phyloP scores from a whole-genome alignment of 2,113 vertebrate genomes.

The Xiphophorus maculatus region DNA sequence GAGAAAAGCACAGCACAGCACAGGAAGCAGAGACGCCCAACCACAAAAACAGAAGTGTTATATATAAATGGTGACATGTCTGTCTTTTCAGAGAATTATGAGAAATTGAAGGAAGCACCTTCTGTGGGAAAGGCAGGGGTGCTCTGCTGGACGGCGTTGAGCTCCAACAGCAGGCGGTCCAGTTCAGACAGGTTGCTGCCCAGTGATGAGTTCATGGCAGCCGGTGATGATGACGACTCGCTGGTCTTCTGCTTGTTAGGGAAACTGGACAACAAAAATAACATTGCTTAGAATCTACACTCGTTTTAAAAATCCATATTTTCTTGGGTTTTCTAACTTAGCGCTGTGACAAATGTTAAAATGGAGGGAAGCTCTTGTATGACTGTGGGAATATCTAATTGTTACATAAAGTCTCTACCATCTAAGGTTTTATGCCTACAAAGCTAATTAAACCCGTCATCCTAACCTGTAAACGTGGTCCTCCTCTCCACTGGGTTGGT shows the following conservation, averaged over 20 bases:
- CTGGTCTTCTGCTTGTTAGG: slow-evolving; percentile 92
- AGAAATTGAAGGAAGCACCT: slow-evolving; percentile 73
- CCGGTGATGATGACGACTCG: slow-evolving; percentile 80
- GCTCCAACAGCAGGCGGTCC: slow-evolving; percentile 91
- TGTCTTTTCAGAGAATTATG: slow-evolving; percentile 4
- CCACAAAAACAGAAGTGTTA: slow-evolving; percentile 18
- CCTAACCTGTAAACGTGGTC: slow-evolving; percentile 93
- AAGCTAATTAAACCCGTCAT: neutral
- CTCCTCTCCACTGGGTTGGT: slow-evolving; percentile 81
- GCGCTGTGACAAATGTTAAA: neutral
- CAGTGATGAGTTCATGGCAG: slow-evolving; percentile 85
- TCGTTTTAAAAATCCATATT: neutral
- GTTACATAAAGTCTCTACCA: neutral
- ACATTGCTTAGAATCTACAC: neutral
- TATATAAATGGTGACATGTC: neutral
- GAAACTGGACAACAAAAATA: slow-evolving; percentile 78
- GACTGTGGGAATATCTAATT: neutral
- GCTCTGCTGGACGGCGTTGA: slow-evolving; percentile 90
- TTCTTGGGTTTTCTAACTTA: neutral
- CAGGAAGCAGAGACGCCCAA: neutral
- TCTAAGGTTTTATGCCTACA: neutral
- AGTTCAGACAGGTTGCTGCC: slow-evolving; percentile 94
- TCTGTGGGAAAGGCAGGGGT: slow-evolving; percentile 78
- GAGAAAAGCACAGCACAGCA: neutral
- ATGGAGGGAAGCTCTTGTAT: neutral